phyloP scores from a whole-genome alignment of 1,140 invertebrate species.

The Elymnias hypermnestra region DNA sequence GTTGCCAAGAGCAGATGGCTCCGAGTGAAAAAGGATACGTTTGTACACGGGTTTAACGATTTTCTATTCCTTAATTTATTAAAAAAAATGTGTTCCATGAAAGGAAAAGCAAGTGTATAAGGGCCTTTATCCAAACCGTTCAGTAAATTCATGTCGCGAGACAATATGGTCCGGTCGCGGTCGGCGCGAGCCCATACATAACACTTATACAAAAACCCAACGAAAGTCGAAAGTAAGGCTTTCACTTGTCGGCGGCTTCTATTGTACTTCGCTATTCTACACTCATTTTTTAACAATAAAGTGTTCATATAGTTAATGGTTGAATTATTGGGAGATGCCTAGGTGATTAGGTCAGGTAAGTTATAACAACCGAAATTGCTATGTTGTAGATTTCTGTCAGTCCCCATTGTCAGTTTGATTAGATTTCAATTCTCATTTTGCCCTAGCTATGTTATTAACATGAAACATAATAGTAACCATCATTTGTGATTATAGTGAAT shows the following conservation, averaged over 20 bases:
- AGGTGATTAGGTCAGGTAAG: conserved; percentile 32
- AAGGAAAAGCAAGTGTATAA: conserved; percentile 13
- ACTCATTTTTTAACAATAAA: conserved; percentile 43
- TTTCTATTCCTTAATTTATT: too few relatives aligned
- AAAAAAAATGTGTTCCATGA: too few relatives aligned
- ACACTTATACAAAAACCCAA: conserved; percentile 67
- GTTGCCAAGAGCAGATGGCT: too few relatives aligned
- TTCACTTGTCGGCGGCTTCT: conserved; percentile 66
- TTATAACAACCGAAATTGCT: conserved; percentile 33
- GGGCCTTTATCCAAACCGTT: conserved; percentile 28
- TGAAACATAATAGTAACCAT: background rate
- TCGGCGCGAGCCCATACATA: conserved; percentile 48
- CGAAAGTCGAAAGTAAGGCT: conserved; percentile 72
- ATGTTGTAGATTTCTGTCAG: conserved; percentile 21
- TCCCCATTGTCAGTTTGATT: conserved; percentile 28
- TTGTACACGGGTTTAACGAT: too few relatives aligned
- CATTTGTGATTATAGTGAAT: too few relatives aligned
- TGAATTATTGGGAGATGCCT: conserved; percentile 34
- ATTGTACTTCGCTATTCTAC: conserved; percentile 41
- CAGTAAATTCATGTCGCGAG: conserved; percentile 56
- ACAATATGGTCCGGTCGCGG: conserved; percentile 55
- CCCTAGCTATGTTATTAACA: conserved; percentile 12
- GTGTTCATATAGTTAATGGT: conserved; percentile 35
- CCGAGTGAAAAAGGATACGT: too few relatives aligned
- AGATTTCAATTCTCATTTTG: conserved; percentile 25